Evolutionary conservation across 2,113 vertebrate species (phyloP).

Genomic region (Spermophilus dauricus): DNA sequence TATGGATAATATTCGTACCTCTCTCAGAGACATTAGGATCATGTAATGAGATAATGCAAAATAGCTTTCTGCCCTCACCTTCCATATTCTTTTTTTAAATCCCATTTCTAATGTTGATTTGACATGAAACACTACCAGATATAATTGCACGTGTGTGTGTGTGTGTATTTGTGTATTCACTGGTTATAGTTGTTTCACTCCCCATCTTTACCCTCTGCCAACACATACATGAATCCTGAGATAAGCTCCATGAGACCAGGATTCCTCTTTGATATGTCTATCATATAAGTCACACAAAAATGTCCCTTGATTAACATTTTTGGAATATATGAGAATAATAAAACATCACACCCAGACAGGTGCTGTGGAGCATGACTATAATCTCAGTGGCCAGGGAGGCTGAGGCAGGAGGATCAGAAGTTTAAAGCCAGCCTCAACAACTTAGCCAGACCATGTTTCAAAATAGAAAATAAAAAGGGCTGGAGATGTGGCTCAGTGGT

Average conservation of each 20-base stretch:
- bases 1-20: background rate
- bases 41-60: background rate
- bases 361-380: too few species aligned
- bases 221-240: background rate
- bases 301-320: background rate
- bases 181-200: background rate
- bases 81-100: background rate
- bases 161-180: background rate
- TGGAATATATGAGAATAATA: background rate
- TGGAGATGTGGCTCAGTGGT: too few species aligned
- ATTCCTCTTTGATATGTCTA: background rate
- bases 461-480: too few species aligned
- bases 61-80: background rate
- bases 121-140: background rate
- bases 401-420: too few species aligned
- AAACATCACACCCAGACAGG: background rate
- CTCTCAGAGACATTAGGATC: background rate
- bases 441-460: too few species aligned
- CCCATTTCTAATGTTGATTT: background rate
- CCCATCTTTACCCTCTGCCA: background rate
- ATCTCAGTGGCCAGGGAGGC: too few species aligned
- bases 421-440: too few species aligned
- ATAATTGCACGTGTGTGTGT: rapidly evolving
- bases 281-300: background rate
- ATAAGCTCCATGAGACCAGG: background rate